phyloP scores from a whole-genome alignment of 1,140 invertebrate species.

The Cephus cinctus region DNA sequence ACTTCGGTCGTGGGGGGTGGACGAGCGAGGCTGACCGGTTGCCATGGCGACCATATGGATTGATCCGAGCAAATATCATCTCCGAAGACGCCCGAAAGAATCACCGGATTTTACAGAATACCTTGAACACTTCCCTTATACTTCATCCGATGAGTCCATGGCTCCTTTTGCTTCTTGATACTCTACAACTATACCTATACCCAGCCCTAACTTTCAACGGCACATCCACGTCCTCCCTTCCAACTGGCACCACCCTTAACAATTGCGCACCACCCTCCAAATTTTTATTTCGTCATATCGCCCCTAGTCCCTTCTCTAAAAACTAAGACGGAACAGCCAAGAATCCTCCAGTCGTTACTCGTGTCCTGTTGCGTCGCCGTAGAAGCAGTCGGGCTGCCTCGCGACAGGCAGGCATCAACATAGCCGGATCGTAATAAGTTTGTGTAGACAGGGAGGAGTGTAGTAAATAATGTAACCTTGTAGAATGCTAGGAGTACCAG shows the following conservation, averaged over 20 bases:
- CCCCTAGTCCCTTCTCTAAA: too few relatives aligned
- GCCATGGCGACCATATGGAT: conserved; percentile 54
- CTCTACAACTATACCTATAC: too few relatives aligned
- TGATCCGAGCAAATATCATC: conserved; percentile 56
- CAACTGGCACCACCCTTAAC: conserved; percentile 6
- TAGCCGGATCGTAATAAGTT: conserved; percentile 22
- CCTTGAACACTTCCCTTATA: too few relatives aligned
- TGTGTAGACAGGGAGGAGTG: conserved; percentile 22
- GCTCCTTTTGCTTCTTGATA: conserved; percentile 21
- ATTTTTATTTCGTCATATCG: background rate
- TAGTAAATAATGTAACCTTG: conserved; percentile 44
- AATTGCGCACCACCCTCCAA: conserved; percentile 2
- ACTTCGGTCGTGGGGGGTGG: conserved; percentile 29
- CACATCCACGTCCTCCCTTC: conserved; percentile 10
- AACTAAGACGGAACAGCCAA: background rate
- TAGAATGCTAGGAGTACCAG: conserved; percentile 26
- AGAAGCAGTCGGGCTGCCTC: conserved; percentile 1
- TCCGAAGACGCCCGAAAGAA: conserved; percentile 52
- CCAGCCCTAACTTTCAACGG: too few relatives aligned
- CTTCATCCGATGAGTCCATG: too few relatives aligned
- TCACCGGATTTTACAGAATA: conserved; percentile 49
- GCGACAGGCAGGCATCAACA: background rate
- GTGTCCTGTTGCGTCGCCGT: background rate
- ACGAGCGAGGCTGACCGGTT: conserved; percentile 48
- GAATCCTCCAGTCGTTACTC: too few relatives aligned